Conservation (phyloP, 2,113 vertebrate species). For the Helogale parvula region DNA sequence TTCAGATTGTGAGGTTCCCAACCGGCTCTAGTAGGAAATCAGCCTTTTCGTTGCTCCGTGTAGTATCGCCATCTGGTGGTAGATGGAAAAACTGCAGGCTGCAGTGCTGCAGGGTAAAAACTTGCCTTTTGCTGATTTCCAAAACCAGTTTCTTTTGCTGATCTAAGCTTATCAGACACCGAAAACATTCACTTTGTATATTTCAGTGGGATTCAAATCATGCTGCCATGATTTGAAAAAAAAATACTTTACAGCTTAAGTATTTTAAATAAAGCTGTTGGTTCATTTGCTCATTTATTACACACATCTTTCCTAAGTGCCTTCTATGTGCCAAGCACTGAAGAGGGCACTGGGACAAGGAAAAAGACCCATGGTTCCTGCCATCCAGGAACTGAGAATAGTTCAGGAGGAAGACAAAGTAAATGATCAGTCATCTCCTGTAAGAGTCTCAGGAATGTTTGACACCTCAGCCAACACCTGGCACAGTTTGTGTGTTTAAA, state of each 20-base stretch:
- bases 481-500: not conserved
- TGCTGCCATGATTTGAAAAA: not conserved
- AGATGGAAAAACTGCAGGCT: not conserved
- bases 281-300: not conserved
- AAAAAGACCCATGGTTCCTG: not conserved
- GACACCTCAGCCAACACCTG: not conserved
- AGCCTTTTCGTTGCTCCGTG: not conserved
- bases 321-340: not conserved
- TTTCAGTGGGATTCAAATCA: not conserved
- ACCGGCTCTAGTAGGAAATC: not conserved
- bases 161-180: not conserved
- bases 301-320: not conserved
- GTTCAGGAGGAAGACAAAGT: not conserved
- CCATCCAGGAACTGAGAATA: not conserved
- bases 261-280: conserved; percentile 27
- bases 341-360: not conserved
- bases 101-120: not conserved
- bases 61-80: conserved; percentile 67
- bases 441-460: not conserved
- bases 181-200: not conserved
- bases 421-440: not conserved
- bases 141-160: not conserved
- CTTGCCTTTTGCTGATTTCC: not conserved
- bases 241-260: not conserved
- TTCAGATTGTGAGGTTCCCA: conserved; percentile 24